phyloP scores from a whole-genome alignment of 2,797 vertebrate species.

The Potorous gilbertii region DNA sequence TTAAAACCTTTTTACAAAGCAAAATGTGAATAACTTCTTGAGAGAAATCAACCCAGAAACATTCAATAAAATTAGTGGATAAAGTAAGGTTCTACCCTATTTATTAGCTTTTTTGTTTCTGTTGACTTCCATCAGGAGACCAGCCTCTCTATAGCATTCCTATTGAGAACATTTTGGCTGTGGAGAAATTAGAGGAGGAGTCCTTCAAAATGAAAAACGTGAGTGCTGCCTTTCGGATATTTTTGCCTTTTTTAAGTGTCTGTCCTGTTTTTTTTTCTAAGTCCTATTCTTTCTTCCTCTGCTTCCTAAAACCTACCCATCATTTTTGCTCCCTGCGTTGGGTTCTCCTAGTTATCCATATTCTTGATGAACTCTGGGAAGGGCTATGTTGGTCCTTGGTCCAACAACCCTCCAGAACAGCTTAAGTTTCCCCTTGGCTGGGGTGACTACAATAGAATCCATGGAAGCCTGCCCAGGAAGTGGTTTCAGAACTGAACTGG shows the following conservation, averaged over 20 bases:
- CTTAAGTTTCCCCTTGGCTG: not conserved
- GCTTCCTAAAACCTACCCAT: conserved; percentile 39
- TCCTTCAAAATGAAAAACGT: conserved; percentile 99
- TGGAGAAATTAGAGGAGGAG: conserved; percentile 97
- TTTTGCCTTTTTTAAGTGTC: conserved; percentile 8
- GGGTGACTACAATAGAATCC: not conserved
- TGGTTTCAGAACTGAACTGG: not conserved
- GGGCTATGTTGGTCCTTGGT: not conserved
- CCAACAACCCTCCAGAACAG: not conserved
- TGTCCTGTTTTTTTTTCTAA: conserved; percentile 56
- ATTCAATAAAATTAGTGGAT: not conserved
- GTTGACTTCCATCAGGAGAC: conserved; percentile 87
- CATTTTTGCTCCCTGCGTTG: conserved; percentile 53
- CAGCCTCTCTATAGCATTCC: conserved; percentile 96
- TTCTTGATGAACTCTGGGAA: not conserved
- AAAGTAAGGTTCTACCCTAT: not conserved
- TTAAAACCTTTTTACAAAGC: not conserved
- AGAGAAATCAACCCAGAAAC: not conserved
- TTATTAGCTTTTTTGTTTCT: not conserved
- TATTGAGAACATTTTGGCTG: conserved; percentile 98
- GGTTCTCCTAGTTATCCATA: not conserved
- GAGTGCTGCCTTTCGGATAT: conserved; percentile 77
- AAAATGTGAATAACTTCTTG: not conserved
- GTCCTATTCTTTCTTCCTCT: conserved; percentile 57
- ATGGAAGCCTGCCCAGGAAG: not conserved